Percentiles rank a stretch among this genome's conserved stretches.
These are phyloP conservation scores for Pituophis catenifer DNA, from an alignment of 2,113 vertebrate genomes.

Conservation along the genomic window DNA sequence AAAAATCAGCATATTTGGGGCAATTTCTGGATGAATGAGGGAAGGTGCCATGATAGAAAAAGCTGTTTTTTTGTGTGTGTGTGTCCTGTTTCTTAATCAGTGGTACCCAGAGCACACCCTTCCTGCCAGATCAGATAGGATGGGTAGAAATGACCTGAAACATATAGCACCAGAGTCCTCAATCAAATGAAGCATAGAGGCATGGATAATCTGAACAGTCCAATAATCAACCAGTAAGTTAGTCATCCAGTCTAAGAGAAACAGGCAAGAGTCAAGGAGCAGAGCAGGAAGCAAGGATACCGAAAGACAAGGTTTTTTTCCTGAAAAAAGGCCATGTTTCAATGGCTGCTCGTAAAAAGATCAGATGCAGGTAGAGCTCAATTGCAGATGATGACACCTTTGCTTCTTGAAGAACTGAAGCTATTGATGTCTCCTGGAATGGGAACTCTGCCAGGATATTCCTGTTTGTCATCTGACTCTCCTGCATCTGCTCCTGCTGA, in stretches of 20 bases:
- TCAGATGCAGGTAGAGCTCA: background rate
- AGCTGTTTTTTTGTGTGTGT: background rate
- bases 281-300: background rate
- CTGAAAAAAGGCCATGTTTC: background rate
- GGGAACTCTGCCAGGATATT: background rate
- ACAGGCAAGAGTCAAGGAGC: background rate
- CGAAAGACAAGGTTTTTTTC: background rate
- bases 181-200: background rate
- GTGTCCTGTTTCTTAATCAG: background rate
- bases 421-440: background rate
- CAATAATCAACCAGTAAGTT: background rate
- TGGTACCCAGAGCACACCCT: background rate
- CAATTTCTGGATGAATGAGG: background rate
- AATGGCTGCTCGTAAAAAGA: background rate
- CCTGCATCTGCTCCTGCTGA: background rate
- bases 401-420: background rate
- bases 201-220: background rate
- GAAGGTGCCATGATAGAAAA: background rate
- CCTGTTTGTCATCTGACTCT: background rate
- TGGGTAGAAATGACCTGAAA: background rate
- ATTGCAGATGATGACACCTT: background rate
- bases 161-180: background rate
- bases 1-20: background rate
- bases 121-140: background rate
- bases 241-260: background rate